Conservation (phyloP, 2,113 vertebrate genomes). For the Cryptotis parvus region DNA sequence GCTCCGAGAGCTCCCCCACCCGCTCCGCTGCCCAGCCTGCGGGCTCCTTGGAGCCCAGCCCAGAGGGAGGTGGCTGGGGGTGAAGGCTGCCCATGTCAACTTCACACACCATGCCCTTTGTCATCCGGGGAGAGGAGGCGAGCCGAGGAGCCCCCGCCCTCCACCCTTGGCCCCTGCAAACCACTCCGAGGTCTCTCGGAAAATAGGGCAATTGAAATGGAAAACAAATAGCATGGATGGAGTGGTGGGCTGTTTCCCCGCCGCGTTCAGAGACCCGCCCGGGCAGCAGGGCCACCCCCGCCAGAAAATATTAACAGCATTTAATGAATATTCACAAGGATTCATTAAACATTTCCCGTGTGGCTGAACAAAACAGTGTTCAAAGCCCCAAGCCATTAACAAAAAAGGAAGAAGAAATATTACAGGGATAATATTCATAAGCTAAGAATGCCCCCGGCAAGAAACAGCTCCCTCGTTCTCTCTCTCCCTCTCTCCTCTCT, state of each 20-base stretch:
- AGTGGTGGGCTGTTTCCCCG: neutral
- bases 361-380: constrained; percentile 81
- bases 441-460: constrained; percentile 77
- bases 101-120: neutral
- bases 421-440: constrained; percentile 63
- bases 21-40: neutral
- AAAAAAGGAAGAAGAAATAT: constrained; percentile 65
- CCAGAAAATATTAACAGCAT: constrained; percentile 84
- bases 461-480: constrained; percentile 13
- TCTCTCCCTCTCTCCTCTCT: neutral
- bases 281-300: constrained; percentile 74
- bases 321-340: constrained; percentile 88
- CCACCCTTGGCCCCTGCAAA: constrained; percentile 37
- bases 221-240: constrained; percentile 75
- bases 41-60: neutral
- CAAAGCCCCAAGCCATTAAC: constrained; percentile 82
- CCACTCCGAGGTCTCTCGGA: constrained; percentile 56
- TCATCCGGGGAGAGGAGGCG: neutral
- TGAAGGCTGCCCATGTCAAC: accelerated
- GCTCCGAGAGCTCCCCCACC: neutral
- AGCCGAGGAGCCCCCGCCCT: constrained; percentile 3
- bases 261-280: neutral
- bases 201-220: constrained; percentile 76
- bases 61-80: neutral
- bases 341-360: constrained; percentile 84